phyloP scores from a whole-genome alignment of 30 jellyfish, hydroid and myxozoan genomes.

The Phacellophora camtschatica region DNA sequence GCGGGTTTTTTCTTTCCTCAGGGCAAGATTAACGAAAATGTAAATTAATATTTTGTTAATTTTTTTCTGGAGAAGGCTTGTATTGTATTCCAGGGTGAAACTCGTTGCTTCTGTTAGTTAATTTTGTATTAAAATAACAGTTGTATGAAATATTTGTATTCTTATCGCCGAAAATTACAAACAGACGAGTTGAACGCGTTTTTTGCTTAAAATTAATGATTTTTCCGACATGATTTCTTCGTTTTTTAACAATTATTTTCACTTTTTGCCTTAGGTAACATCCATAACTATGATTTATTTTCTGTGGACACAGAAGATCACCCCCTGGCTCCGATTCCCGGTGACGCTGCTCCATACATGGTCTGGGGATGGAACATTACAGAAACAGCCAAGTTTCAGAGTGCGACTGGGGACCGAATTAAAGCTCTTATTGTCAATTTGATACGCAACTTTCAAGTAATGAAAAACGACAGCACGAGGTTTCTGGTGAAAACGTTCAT shows the following conservation, averaged over 20 bases:
- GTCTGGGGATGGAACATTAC: slow-evolving; percentile 32
- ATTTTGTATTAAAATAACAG: not conserved
- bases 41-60: too few species aligned
- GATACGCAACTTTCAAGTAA: slow-evolving; percentile 42
- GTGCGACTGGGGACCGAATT: slow-evolving; percentile 8
- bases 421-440: not conserved
- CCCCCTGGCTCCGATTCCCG: not conserved
- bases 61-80: too few species aligned
- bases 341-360: slow-evolving; percentile 18
- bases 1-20: too few species aligned
- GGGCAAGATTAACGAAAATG: too few species aligned
- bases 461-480: slow-evolving; percentile 16
- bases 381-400: slow-evolving; percentile 24
- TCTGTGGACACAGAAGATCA: not conserved
- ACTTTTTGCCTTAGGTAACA: not conserved
- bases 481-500: slow-evolving; percentile 16
- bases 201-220: too few species aligned
- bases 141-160: not conserved
- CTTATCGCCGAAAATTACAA: not conserved
- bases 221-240: not conserved
- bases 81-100: not conserved
- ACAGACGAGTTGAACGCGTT: too few species aligned
- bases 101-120: not conserved
- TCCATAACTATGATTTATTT: slow-evolving; percentile 13
- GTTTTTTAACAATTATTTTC: not conserved